Base-by-base conservation (phyloP, 2,113 vertebrate genomes). In the Brevimyrus niger region DNA sequence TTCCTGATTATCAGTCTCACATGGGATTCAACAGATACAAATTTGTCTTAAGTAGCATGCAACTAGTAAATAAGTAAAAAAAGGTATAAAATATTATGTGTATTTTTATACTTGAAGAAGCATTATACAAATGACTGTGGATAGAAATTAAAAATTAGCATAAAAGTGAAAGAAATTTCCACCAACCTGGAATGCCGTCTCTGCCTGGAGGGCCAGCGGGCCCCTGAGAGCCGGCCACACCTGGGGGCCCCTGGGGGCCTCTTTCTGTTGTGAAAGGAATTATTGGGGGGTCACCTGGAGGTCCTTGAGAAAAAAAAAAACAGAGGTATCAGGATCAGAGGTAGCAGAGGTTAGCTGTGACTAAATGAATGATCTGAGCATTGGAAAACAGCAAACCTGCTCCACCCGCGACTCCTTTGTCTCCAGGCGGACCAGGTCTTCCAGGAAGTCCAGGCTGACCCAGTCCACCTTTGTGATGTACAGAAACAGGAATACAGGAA, bases 121-220 rank as follows among this genome's bases (percentile, higher is more conserved):
- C 46, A 47, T 86, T 13, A 38, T 83, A 44, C 80, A 44, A 47
- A 31, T 50, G 9, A 31, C 48, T 51, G 83, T 3, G 23, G 84
- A 27, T 27, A 46, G 31, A 51, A 86, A 51, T 38, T 1, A 51
- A 87, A 87, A 53, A 38, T 13, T 15, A 23, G 8, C 2, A 46
- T 46, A 47, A 55, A 53, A 31, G 10, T 85, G 10, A 27, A 38
- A 17, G 23, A 86, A 46, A 84, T 53, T 53, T 53, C 5, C 47
- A 87, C 85, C n/a, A 50, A 99, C 98, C 98, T 95, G 95, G 91
- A 90, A 95, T 88, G 86, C 98, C 98, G 0, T 95, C 94, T 73
- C 93, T 94, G 38, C 98, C 98, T 90, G 96, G 92, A 23, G 93
- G 0, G 88, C 98, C 98, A 23, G 95, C 91, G 11, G 42, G 80